Percentiles rank a stretch among this genome's conserved stretches.
Conservation (phyloP, 2,797 vertebrate genomes). For the Rhynchonycteris naso region DNA sequence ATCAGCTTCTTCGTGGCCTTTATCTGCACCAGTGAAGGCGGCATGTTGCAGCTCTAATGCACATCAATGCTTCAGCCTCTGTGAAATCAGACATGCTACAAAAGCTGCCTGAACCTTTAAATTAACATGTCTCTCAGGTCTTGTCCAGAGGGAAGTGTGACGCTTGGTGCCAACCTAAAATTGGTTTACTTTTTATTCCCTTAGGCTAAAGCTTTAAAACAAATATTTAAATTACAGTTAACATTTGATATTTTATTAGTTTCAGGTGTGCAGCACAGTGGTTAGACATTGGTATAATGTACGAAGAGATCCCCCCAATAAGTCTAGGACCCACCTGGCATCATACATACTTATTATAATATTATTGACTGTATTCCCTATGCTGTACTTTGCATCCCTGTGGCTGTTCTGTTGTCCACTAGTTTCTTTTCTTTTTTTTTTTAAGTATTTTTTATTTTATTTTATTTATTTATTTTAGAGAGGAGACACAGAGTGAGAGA, state of each 20-base stretch:
- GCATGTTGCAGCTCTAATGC: neutral
- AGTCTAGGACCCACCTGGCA: neutral
- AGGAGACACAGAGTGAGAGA: too few species aligned
- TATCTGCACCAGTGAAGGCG: neutral
- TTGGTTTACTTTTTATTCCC: neutral
- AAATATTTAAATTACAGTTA: neutral
- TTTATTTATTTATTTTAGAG: too few species aligned
- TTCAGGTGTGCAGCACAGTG: neutral
- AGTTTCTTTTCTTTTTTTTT: neutral
- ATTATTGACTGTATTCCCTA: neutral
- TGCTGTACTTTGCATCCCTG: neutral
- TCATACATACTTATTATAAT: neutral
- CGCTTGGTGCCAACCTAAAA: neutral
- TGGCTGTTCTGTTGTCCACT: neutral
- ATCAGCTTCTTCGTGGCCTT: neutral
- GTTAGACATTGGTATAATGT: neutral
- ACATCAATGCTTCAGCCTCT: neutral
- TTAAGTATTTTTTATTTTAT: too few species aligned
- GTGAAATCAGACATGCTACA: neutral
- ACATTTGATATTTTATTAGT: neutral
- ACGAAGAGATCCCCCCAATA: too few species aligned
- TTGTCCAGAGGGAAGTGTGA: neutral
- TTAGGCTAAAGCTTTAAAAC: neutral
- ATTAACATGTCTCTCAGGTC: neutral
- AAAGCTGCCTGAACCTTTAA: neutral